A percentile compares a stretch with the other conserved stretches of the same genome.
phyloP scores from a whole-genome alignment of 2,113 vertebrate species.

The Dunckerocampus dactyliophorus region DNA sequence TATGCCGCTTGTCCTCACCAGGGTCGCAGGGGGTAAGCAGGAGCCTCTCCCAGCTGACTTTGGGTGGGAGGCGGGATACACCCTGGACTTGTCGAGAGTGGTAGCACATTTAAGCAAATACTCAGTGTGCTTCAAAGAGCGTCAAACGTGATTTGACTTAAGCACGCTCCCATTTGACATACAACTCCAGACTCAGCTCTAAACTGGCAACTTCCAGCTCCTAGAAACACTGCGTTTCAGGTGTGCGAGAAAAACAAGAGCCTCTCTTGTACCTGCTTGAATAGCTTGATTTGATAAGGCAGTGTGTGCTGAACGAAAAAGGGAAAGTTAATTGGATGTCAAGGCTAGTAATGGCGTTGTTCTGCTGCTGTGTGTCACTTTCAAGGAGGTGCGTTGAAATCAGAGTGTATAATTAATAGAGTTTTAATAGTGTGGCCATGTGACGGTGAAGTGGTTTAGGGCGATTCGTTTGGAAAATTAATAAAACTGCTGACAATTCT shows the following conservation, averaged over 20 bases:
- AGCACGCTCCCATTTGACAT: constrained; percentile 48
- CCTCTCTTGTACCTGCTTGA: constrained; percentile 38
- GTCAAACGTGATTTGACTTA: constrained; percentile 50
- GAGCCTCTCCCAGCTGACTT: too few species aligned
- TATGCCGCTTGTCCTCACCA: too few species aligned
- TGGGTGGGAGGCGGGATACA: too few species aligned
- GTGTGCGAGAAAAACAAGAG: constrained; percentile 37
- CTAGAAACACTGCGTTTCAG: constrained; percentile 39
- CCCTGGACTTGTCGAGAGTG: too few species aligned
- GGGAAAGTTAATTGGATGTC: constrained; percentile 68
- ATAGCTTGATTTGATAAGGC: constrained; percentile 57
- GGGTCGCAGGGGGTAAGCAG: too few species aligned
- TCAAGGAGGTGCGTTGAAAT: constrained; percentile 58
- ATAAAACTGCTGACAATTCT: constrained; percentile 43
- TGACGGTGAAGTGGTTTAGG: constrained; percentile 51
- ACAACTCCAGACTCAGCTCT: constrained; percentile 46
- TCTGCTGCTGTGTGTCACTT: constrained; percentile 58
- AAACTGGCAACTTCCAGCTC: constrained; percentile 28
- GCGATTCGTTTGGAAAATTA: constrained; percentile 55
- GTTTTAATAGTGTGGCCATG: constrained; percentile 39
- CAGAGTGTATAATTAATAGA: constrained; percentile 55
- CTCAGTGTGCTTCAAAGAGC: constrained; percentile 46
- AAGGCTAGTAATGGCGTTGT: constrained; percentile 58
- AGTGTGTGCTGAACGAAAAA: constrained; percentile 46
- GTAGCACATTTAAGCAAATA: constrained; percentile 33